Evolutionary conservation across 2,113 vertebrate genomes (phyloP), one percentile per base, ranked within the genome.

Genomic region (Myodes glareolus): DNA sequence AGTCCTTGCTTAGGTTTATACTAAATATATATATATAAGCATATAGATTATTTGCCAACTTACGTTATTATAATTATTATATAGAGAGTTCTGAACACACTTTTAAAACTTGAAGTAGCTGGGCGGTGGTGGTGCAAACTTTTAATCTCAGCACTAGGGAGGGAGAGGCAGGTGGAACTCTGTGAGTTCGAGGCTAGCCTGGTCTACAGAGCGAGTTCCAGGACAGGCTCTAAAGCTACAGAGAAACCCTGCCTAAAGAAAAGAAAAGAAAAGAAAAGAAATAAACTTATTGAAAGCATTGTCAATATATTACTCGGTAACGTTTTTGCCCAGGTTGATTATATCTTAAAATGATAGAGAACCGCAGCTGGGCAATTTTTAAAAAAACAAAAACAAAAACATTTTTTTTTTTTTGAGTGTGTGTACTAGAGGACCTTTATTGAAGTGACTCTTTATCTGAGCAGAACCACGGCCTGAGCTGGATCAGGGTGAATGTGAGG

Each of bases 281-380:
- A 33, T 13, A 90, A 96, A 84, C 2, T 52, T 95, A 61, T 4
- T 61, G 5, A 88, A 94, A 75, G 27, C 88, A 86, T 81, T 82
- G 33, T 27, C 72, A 68, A 33, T 65, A 39, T 58, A 90, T 58
- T 73, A 81, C n/a, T 92, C 91, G 23, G 31, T 85, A 81, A 91
- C 76, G 5, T 80, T 85, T 77, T 96, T 86, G 5, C 31, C 42
- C 55, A 70, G 36, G 13, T 90, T 94, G 68, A 84, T 9, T 88
- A 65, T 19, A 63, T 65, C 61, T 95, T 94, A 75, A 95, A 95
- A 82, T 84, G 50, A 70, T 90, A 78, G 65, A 80, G 78, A 72
- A 80, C 75, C 73, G 31, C 89, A 87, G 47, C 17, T 94, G 52
- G 4, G 5, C 86, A 84, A 0, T 90, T 76, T 63, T 63, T 21